phyloP scores from a whole-genome alignment of 1,140 invertebrate genomes.

The Anagrus nilaparvatae region DNA sequence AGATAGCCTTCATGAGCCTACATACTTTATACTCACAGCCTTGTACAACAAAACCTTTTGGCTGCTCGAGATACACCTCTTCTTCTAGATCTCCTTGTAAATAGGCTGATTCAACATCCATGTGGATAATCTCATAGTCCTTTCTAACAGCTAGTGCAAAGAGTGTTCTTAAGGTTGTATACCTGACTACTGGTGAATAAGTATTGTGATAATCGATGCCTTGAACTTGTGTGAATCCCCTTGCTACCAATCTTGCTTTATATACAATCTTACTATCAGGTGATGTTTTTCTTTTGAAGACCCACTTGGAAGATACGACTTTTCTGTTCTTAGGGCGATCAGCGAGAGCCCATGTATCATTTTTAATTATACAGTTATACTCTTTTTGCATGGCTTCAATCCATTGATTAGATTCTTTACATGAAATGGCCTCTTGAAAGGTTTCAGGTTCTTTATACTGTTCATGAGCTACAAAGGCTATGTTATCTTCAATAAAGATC shows the following conservation, averaged over 20 bases:
- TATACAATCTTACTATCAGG: slow-evolving; percentile 6
- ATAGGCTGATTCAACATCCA: too few relatives aligned
- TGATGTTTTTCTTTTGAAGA: slow-evolving; percentile 1
- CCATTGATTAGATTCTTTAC: slow-evolving; percentile 18
- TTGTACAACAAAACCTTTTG: too few relatives aligned
- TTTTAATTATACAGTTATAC: slow-evolving; percentile 11
- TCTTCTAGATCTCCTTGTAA: too few relatives aligned
- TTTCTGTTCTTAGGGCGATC: slow-evolving; percentile 4
- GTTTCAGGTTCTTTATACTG: not conserved
- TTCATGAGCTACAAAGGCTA: not conserved
- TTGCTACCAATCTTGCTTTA: slow-evolving; percentile 22
- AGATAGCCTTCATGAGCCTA: too few relatives aligned
- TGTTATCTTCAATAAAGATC: too few relatives aligned
- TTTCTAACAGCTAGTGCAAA: too few relatives aligned
- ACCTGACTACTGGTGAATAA: too few relatives aligned
- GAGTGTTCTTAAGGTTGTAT: too few relatives aligned
- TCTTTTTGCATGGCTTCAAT: slow-evolving; percentile 25
- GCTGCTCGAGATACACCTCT: too few relatives aligned
- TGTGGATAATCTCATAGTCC: too few relatives aligned
- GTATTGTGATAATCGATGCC: slow-evolving; percentile 13
- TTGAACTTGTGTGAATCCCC: slow-evolving; percentile 19
- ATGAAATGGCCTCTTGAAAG: slow-evolving; percentile 14
- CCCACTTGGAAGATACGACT: slow-evolving; percentile 8
- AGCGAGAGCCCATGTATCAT: slow-evolving; percentile 1
- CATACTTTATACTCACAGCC: too few relatives aligned